Base-by-base conservation (phyloP, 2,113 vertebrate genomes). In the Polypterus senegalus region DNA sequence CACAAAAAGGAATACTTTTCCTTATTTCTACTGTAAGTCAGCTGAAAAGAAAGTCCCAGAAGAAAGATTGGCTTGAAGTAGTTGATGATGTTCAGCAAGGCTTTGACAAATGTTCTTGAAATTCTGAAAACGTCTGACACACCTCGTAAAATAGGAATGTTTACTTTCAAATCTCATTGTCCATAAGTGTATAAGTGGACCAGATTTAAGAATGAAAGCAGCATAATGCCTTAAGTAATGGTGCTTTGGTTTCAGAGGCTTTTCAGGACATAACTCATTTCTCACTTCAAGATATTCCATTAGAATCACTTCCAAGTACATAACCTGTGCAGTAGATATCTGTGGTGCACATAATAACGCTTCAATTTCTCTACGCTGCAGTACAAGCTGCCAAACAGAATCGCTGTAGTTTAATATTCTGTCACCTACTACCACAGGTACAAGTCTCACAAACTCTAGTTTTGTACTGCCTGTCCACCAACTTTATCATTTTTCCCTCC, bases 381-480 rank as follows among this genome's bases (percentile, higher is more conserved):
- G 3, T 55, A 11, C 5, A 10, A 72, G 51, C 52, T 65, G 58
- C 61, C 65, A 69, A 46, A 59, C 63, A 7, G 46, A 54, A 9
- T 72, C 63, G 46, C 59, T 3, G 10, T 8, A 6, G 46, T 54
- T 63, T 48, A 55, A 49, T 47, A 67, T 49, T 59, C 61, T 72
- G 46, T 69, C 55, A 10, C 65, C 65, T 27, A 62, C 69, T 52
- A 72, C 61, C 11, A 69, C 6, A 11, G 65, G 70, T 2, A 70
- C 57, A 54, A 70, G 68, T 43, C 61, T 70, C 57, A 73, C 7
- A 64, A 49, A 62, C 6, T 64, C 64, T 61, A 68, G 44, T 70
- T 70, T n/a, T 73, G 63, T 4, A 47, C 9, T 66, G 68, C 61
- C 43, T 67, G 57, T 8, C 68, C 66, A 72, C 68, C 63, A 48